These are phyloP conservation scores for Rhombomys opimus DNA, from an alignment of 2,113 vertebrate genomes.

Conservation along the genomic window DNA sequence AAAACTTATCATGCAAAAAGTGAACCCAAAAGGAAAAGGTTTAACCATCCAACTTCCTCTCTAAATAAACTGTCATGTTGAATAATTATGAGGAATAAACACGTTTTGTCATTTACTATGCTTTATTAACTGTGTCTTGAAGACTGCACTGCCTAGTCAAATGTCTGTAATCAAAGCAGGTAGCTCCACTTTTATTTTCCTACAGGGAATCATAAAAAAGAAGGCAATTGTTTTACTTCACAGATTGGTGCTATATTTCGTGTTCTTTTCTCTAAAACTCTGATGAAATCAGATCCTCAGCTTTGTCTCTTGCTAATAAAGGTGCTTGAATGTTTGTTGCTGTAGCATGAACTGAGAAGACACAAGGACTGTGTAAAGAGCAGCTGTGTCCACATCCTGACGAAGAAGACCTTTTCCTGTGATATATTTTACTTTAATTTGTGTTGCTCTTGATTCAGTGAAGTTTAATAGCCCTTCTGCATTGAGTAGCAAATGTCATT, in stretches of 20 bases:
- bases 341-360: not conserved
- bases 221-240: slow-evolving; percentile 51
- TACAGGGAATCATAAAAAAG: slow-evolving; percentile 8
- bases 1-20: not conserved
- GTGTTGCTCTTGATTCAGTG: not conserved
- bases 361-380: not conserved
- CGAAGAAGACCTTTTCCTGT: not conserved
- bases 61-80: not conserved
- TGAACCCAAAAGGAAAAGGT: not conserved
- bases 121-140: slow-evolving; percentile 6
- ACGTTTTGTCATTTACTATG: not conserved
- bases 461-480: not conserved
- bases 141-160: not conserved
- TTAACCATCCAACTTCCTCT: not conserved
- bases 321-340: not conserved
- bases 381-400: not conserved
- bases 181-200: slow-evolving; percentile 48
- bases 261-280: slow-evolving; percentile 43
- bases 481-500: not conserved
- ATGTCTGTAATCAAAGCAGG: not conserved
- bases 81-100: not conserved
- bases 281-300: not conserved
- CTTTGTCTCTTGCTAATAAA: not conserved
- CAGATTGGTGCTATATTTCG: not conserved
- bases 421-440: not conserved